Base-by-base conservation (phyloP, 2,888 invertebrate genomes). In the Pyrrhosoma nymphula region DNA sequence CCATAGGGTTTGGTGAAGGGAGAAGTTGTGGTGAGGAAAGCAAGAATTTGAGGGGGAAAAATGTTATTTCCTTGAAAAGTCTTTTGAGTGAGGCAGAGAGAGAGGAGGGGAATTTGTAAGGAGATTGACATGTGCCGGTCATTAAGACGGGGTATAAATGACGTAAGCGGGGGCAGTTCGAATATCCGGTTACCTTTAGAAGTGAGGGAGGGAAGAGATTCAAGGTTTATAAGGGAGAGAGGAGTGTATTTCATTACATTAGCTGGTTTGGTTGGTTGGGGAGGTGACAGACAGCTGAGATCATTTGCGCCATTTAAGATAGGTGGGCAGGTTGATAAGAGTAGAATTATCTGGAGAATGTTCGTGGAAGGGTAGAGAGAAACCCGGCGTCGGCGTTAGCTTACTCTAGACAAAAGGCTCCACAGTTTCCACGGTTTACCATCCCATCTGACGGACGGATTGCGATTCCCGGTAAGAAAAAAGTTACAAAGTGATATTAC, bases 11-110 rank as follows among this genome's bases (percentile, higher is more conserved):
- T 56, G 39, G 26, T 91, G 63, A n/a, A 39, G 26, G 47, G 39
- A n/a, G 56, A 26, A 75, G 39, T 23, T 47, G 63, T 26, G 47
- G 75, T 47, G 63, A 35, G 26, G 30, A 16, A 47, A 93, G 47
- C 47, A 23, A 91, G 47, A 69, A 39, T 47, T 14, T 14, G 35
- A 35, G 35, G 82, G 82, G 35, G 12, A 2, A 82, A 82, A 82
- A 82, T 35, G 30, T 35, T 60, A 75, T 93, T 93, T 93, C 63
- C n/a, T 30, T 69, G 93, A 18, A 88, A 56, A 93, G 23, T 69
- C 47, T 93, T 60, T 20, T 47, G 93, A 69, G 69, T 75, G 60
- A n/a, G n/a, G n/a, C 12, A 63, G 63, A 60, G 63, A 56, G 56
- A 14, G 69, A 2, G 60, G 10, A 18, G 82, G 30, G 14, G 35